Evolutionary conservation across 1,140 invertebrate species (phyloP).

Genomic region (Aphelinus atriplicis): DNA sequence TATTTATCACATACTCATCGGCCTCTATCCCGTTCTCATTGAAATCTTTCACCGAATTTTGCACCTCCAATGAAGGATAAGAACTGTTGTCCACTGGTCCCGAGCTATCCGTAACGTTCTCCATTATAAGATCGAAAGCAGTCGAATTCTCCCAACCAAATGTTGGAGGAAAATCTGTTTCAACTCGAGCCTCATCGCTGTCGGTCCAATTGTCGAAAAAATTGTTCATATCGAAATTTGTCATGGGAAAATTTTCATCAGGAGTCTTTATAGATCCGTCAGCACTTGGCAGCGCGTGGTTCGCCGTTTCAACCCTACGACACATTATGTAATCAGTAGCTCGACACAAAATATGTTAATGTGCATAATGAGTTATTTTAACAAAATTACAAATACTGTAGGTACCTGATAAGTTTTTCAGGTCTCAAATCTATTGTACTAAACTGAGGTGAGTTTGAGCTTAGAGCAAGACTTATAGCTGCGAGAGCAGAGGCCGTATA

Average conservation of each 20-base stretch:
- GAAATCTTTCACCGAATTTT: not conserved
- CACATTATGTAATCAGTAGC: no score
- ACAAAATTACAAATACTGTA: no score
- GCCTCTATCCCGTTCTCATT: constrained; percentile 14
- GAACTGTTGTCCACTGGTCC: not conserved
- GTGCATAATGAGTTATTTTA: no score
- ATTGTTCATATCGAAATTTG: not conserved
- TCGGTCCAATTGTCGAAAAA: constrained; percentile 11
- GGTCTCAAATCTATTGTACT: constrained; percentile 5
- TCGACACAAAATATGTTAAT: no score
- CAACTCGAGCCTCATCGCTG: not conserved
- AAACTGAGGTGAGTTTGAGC: constrained; percentile 43
- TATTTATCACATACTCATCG: not conserved
- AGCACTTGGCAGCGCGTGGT: not conserved
- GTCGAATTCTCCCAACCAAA: not conserved
- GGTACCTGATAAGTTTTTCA: constrained; percentile 2
- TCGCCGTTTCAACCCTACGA: not conserved
- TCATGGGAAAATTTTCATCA: not conserved
- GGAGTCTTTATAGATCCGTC: not conserved
- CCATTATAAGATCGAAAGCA: not conserved
- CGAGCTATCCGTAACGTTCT: not conserved
- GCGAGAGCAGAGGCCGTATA: constrained; percentile 46
- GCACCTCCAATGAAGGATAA: not conserved
- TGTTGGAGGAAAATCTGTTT: not conserved
- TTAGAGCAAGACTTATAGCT: constrained; percentile 53